A percentile compares a stretch with the other conserved stretches of the same genome.
phyloP scores from a whole-genome alignment of 1,140 invertebrate species.

The Papilio glaucus region DNA sequence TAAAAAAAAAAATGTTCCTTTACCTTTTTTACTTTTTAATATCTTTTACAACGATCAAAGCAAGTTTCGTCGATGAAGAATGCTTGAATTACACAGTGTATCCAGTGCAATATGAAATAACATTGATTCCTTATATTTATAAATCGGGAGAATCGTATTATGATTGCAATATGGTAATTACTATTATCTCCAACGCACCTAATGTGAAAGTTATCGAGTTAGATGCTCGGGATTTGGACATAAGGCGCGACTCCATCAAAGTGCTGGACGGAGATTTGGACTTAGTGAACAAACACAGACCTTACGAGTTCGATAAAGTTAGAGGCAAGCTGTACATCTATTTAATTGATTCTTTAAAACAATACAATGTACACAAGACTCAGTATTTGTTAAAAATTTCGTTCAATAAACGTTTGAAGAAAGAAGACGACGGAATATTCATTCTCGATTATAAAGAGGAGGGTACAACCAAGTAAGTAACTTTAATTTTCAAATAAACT shows the following conservation, averaged over 20 bases:
- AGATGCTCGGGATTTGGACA: constrained; percentile 66
- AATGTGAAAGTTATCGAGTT: constrained; percentile 68
- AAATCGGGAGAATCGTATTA: constrained; percentile 61
- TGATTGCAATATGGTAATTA: constrained; percentile 67
- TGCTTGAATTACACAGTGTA: constrained; percentile 79
- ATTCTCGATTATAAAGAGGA: constrained; percentile 58
- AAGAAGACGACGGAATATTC: constrained; percentile 60
- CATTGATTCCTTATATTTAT: constrained; percentile 63
- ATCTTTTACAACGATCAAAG: constrained; percentile 48
- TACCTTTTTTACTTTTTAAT: constrained; percentile 49
- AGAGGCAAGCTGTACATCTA: constrained; percentile 68
- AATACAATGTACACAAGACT: constrained; percentile 55
- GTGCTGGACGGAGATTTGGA: constrained; percentile 58
- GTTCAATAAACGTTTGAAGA: constrained; percentile 60
- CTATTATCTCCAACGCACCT: constrained; percentile 69
- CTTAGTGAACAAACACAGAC: constrained; percentile 62
- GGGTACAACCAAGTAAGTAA: constrained; percentile 58
- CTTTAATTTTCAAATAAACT: constrained; percentile 21
- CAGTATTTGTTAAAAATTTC: constrained; percentile 66
- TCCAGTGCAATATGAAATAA: constrained; percentile 75
- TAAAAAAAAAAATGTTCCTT: constrained; percentile 49
- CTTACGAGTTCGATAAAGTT: constrained; percentile 61
- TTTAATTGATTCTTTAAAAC: constrained; percentile 63
- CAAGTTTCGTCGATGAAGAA: constrained; percentile 67
- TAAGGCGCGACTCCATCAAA: constrained; percentile 57